A percentile compares a stretch with the other conserved stretches of the same genome.
phyloP scores from a whole-genome alignment of 2,888 invertebrate genomes.

The Athetis lepigone region DNA sequence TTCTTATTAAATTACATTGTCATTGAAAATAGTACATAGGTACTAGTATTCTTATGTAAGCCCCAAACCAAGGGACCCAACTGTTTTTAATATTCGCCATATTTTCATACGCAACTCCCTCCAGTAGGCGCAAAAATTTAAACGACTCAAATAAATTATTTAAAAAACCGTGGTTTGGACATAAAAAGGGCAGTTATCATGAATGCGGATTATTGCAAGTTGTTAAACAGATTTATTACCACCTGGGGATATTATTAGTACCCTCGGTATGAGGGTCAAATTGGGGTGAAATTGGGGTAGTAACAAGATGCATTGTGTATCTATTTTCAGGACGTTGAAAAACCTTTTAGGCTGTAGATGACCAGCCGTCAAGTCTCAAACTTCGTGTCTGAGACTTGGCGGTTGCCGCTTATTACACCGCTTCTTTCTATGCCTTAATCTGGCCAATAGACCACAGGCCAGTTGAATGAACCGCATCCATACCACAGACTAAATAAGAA shows the following conservation, averaged over 20 bases:
- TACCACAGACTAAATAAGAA: no score
- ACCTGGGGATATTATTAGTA: slow-evolving; percentile 47
- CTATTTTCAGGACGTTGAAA: neutral
- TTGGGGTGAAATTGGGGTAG: neutral
- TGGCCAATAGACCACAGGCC: no score
- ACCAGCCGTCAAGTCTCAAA: no score
- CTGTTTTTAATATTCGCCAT: slow-evolving; percentile 35
- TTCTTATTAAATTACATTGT: no score
- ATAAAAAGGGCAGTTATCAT: slow-evolving; percentile 55
- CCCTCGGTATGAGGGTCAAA: neutral
- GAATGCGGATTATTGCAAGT: slow-evolving; percentile 61
- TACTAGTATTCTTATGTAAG: slow-evolving; percentile 4
- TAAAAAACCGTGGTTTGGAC: slow-evolving; percentile 32
- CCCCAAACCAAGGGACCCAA: neutral
- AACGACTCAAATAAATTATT: slow-evolving; percentile 55
- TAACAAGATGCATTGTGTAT: neutral
- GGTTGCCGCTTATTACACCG: no score
- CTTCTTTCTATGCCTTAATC: no score
- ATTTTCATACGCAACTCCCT: slow-evolving; percentile 32
- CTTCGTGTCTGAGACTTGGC: no score
- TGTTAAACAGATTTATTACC: slow-evolving; percentile 63
- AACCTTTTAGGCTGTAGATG: no score
- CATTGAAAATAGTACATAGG: no score
- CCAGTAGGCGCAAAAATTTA: slow-evolving; percentile 38
- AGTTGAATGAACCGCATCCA: no score